phyloP scores from a whole-genome alignment of 2,888 invertebrate genomes.

The Tenthredo notha region DNA sequence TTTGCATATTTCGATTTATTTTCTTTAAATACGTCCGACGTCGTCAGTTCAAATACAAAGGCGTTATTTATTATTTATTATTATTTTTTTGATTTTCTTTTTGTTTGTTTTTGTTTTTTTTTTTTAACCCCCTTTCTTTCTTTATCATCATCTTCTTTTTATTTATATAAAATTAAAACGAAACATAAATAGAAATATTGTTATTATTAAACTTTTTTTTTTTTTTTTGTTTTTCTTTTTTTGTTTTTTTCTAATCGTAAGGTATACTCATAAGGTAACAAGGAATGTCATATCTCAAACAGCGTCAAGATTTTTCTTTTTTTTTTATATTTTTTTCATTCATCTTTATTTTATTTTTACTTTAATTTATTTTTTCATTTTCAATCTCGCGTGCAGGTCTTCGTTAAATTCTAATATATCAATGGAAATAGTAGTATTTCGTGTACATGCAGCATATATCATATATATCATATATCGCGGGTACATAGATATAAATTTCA shows the following conservation, averaged over 20 bases:
- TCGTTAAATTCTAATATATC: slow-evolving; percentile 55
- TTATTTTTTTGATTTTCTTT: slow-evolving; percentile 47
- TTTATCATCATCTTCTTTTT: slow-evolving; percentile 50
- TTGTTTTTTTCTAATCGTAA: slow-evolving; percentile 6
- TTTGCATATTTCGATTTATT: slow-evolving; percentile 68
- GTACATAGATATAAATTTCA: slow-evolving; percentile 36
- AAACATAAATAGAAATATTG: slow-evolving; percentile 57
- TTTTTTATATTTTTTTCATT: slow-evolving; percentile 57
- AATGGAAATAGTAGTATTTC: no score
- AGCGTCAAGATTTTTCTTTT: slow-evolving; percentile 36
- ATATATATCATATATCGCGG: not conserved
- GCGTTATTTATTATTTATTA: slow-evolving; percentile 55
- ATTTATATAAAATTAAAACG: slow-evolving; percentile 63
- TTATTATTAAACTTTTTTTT: slow-evolving; percentile 56
- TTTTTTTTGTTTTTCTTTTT: not conserved
- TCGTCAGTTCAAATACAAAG: slow-evolving; percentile 68
- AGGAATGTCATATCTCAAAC: slow-evolving; percentile 61
- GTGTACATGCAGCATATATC: no score
- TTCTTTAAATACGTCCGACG: slow-evolving; percentile 71
- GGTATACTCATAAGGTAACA: slow-evolving; percentile 57
- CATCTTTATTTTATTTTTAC: slow-evolving; percentile 32
- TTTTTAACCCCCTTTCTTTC: no score
- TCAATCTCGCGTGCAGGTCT: not conserved
- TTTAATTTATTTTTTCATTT: slow-evolving; percentile 31
- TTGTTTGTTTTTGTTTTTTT: no score